Evolutionary conservation across 2,888 invertebrate species (phyloP).

Genomic region (Oasisia sp.): DNA sequence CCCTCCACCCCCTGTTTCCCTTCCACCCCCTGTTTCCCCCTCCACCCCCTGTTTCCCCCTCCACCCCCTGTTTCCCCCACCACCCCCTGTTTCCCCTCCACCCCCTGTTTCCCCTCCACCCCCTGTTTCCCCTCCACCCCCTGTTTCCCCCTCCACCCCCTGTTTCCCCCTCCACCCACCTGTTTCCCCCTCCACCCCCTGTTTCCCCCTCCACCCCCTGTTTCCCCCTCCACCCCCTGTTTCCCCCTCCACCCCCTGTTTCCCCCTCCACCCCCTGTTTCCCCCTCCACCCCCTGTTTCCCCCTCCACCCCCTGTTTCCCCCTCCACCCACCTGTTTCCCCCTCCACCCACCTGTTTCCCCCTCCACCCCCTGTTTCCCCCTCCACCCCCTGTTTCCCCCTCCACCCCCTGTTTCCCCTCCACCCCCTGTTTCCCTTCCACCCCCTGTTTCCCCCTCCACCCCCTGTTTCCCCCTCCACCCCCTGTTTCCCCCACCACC

Average conservation of each 20-base stretch:
- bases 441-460: no score
- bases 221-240: background rate
- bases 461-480: no score
- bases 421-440: no score
- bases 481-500: background rate
- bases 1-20: no score
- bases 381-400: background rate
- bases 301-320: background rate
- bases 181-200: constrained; percentile 38
- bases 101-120: background rate
- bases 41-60: background rate
- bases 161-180: constrained; percentile 44
- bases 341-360: background rate
- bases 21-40: no score
- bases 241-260: background rate
- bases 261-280: background rate
- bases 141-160: background rate
- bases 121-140: background rate
- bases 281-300: constrained; percentile 45
- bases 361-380: background rate
- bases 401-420: constrained; percentile 47
- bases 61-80: background rate
- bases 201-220: background rate
- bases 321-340: background rate
- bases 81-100: constrained; percentile 42